phyloP scores from a whole-genome alignment of 1,140 invertebrate species.

The Ladona fulva region DNA sequence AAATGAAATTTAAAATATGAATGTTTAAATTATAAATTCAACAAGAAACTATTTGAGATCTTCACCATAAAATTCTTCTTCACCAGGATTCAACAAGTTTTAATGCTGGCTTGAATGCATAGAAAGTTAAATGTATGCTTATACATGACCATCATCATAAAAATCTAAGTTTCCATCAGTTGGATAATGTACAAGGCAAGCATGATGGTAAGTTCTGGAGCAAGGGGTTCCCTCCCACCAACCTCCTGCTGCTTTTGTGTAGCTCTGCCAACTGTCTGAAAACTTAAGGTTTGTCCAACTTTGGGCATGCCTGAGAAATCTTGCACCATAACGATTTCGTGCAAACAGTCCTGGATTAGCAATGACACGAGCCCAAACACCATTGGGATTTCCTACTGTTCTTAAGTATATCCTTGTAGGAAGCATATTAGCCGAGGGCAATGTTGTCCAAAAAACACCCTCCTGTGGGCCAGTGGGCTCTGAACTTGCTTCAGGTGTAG shows the following conservation, averaged over 20 bases:
- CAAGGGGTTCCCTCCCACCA: conserved; percentile 23
- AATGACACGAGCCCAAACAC: conserved; percentile 27
- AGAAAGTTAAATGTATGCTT: too few relatives aligned
- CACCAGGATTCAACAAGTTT: too few relatives aligned
- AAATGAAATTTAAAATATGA: too few relatives aligned
- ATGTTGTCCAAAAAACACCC: neutral
- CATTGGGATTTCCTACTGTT: neutral
- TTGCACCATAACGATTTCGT: conserved; percentile 29
- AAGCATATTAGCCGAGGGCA: neutral
- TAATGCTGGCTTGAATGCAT: too few relatives aligned
- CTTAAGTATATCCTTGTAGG: neutral
- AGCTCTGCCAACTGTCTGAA: conserved; percentile 13
- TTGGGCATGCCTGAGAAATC: conserved; percentile 27
- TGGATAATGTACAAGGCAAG: conserved; percentile 30
- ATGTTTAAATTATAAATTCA: too few relatives aligned
- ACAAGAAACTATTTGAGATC: too few relatives aligned
- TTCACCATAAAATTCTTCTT: too few relatives aligned
- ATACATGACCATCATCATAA: neutral
- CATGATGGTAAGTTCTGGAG: conserved; percentile 23
- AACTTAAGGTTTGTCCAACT: conserved; percentile 13
- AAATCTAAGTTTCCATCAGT: conserved; percentile 26
- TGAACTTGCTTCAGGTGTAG: neutral
- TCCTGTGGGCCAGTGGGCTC: neutral
- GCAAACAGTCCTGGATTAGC: conserved; percentile 31
- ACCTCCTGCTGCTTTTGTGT: neutral